Conservation (phyloP, 2,113 vertebrate genomes). For the Meleagris gallopavo region DNA sequence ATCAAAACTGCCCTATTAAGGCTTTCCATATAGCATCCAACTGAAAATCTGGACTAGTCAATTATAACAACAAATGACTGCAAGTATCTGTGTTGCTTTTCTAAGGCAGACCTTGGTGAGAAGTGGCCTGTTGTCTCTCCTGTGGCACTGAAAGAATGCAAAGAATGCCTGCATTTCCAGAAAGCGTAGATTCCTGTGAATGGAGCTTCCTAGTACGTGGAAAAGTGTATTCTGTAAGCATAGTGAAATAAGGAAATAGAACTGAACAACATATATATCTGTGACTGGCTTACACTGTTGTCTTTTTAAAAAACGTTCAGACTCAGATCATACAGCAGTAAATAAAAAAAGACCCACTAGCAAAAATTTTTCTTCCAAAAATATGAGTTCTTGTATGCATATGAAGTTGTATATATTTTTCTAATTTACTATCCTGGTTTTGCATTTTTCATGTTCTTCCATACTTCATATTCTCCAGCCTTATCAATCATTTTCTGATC, state of each 20-base stretch:
- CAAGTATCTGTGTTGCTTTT: background rate
- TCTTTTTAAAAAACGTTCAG: background rate
- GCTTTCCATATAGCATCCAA: background rate
- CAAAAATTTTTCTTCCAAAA: background rate
- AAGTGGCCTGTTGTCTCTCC: background rate
- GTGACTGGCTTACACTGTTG: rapidly evolving
- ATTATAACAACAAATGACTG: background rate
- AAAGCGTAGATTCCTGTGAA: background rate
- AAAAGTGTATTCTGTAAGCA: background rate
- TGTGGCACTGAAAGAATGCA: background rate
- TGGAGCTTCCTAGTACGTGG: background rate
- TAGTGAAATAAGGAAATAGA: background rate
- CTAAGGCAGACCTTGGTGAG: background rate
- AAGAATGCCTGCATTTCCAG: background rate
- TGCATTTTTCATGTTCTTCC: background rate
- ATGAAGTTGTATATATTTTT: background rate
- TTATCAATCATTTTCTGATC: background rate
- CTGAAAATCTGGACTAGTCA: background rate
- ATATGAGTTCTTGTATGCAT: rapidly evolving
- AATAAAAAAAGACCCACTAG: background rate
- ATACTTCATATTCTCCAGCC: background rate
- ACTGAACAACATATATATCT: background rate
- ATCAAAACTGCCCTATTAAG: background rate
- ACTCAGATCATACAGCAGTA: background rate
- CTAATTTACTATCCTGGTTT: background rate